These are phyloP conservation scores for Phorcus lineatus DNA, from an alignment of 2,888 invertebrate genomes.

Conservation along the genomic window DNA sequence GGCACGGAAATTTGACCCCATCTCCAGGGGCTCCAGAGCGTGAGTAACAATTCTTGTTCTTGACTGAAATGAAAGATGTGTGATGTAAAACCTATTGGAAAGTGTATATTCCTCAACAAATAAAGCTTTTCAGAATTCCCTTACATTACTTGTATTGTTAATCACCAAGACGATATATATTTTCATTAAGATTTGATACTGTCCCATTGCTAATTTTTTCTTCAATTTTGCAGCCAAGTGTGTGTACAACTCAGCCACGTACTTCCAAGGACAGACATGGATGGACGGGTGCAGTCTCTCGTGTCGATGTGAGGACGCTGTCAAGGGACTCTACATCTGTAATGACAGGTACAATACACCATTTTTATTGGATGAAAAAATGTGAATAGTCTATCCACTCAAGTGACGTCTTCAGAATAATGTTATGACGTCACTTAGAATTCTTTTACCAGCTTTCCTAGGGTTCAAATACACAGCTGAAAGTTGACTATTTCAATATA, in stretches of 20 bases:
- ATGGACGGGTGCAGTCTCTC: conserved; percentile 54
- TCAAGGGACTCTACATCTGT: conserved; percentile 56
- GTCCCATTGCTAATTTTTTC: no score
- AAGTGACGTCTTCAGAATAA: no score
- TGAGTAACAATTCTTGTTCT: background rate
- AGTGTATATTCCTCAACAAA: background rate
- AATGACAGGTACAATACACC: conserved; percentile 50
- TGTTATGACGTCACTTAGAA: no score
- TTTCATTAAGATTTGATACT: no score
- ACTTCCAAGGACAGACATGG: conserved; percentile 55
- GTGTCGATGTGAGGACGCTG: conserved; percentile 60
- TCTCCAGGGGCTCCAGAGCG: conserved; percentile 19
- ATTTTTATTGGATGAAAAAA: no score
- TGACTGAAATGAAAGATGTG: background rate
- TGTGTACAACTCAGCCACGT: conserved; percentile 56
- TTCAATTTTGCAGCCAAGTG: conserved; percentile 46
- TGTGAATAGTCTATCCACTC: no score
- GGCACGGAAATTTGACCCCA: conserved; percentile 46
- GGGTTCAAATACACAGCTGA: background rate
- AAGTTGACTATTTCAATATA: no score
- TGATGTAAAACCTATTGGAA: background rate
- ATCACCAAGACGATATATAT: no score
- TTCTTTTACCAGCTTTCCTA: background rate
- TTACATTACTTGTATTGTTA: no score
- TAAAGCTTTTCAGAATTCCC: no score